Evolutionary conservation across 1,140 invertebrate genomes (phyloP).

Genomic region (Paralvinella palmiformis): DNA sequence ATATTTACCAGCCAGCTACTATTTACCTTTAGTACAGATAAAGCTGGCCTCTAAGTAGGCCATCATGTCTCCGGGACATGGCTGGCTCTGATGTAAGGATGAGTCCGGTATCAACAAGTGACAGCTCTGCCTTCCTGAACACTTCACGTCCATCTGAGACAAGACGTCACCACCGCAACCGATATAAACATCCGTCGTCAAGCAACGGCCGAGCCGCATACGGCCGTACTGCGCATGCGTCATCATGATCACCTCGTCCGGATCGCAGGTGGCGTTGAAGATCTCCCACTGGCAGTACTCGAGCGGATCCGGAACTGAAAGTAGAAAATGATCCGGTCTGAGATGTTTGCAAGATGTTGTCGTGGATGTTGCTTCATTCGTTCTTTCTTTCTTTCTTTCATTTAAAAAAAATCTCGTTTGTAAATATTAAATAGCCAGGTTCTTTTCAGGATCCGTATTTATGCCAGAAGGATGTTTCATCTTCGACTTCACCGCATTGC

Average conservation of each 20-base stretch:
- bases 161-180: slow-evolving; percentile 15
- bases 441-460: neutral
- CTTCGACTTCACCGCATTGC: no score
- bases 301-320: no score
- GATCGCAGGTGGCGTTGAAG: no score
- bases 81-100: slow-evolving; percentile 12
- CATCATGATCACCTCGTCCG: no score
- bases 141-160: slow-evolving; percentile 6
- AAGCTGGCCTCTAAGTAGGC: slow-evolving; percentile 20
- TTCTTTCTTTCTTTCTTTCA: neutral
- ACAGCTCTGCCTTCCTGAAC: slow-evolving; percentile 10
- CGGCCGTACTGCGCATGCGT: no score
- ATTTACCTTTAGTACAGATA: slow-evolving; percentile 15
- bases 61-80: slow-evolving; percentile 18
- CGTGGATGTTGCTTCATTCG: neutral
- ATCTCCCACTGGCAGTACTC: no score
- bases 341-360: no score
- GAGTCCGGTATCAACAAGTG: slow-evolving; percentile 11
- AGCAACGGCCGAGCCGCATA: no score
- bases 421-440: neutral
- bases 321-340: no score
- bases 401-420: neutral
- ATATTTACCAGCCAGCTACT: no score
- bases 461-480: no score
- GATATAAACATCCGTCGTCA: no score